These are phyloP conservation scores for Borostomias antarcticus DNA, from an alignment of 2,797 vertebrate species.

Conservation along the genomic window DNA sequence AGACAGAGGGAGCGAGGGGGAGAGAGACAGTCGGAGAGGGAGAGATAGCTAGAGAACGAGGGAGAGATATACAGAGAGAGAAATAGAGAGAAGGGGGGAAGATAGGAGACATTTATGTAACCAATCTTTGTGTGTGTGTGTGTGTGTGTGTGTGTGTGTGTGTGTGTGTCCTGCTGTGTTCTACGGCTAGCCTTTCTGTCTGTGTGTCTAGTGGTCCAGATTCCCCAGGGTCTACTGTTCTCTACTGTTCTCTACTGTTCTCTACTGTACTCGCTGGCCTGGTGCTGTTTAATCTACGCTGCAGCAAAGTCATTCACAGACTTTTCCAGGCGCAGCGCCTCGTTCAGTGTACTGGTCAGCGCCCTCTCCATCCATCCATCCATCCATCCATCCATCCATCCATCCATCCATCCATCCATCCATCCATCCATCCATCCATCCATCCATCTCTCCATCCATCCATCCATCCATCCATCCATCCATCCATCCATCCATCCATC, in stretches of 20 bases:
- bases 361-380: no score
- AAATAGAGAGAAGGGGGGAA: constrained; percentile 4
- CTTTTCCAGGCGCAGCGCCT: no score
- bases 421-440: no score
- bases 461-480: no score
- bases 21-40: constrained; percentile 32
- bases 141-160: constrained; percentile 56
- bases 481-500: no score
- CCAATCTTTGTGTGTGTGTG: constrained; percentile 26
- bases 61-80: constrained; percentile 35
- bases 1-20: neutral
- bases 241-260: constrained; percentile 10
- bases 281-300: constrained; percentile 33
- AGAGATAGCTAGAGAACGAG: constrained; percentile 21
- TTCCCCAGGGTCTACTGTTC: constrained; percentile 55
- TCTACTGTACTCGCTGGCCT: neutral
- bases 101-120: constrained; percentile 76
- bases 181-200: constrained; percentile 15
- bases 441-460: no score
- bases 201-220: constrained; percentile 8
- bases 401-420: no score
- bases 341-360: no score
- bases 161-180: constrained; percentile 44
- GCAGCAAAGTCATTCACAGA: no score
- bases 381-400: no score